phyloP scores from a whole-genome alignment of 2,888 invertebrate genomes.

The Philereme transversata region DNA sequence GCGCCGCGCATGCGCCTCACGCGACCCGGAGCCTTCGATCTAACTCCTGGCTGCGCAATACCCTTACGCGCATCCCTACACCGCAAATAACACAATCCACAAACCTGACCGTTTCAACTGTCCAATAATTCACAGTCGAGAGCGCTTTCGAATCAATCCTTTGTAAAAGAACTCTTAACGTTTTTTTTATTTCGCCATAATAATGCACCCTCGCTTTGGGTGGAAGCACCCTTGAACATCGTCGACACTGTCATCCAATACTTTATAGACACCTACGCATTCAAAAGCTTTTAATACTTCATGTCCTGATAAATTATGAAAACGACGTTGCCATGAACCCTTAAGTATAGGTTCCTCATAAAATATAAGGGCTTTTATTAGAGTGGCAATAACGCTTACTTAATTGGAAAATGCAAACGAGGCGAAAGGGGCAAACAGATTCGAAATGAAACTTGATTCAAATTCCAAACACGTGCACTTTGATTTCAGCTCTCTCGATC shows the following conservation, averaged over 20 bases:
- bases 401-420: conserved; percentile 63
- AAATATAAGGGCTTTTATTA: conserved; percentile 30
- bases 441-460: conserved; percentile 45
- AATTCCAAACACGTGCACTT: conserved; percentile 65
- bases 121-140: conserved; percentile 51
- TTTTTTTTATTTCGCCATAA: conserved; percentile 39
- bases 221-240: conserved; percentile 5
- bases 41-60: conserved; percentile 68
- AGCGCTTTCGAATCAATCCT: conserved; percentile 51
- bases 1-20: conserved; percentile 63
- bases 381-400: conserved; percentile 38
- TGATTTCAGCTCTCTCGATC: conserved; percentile 65
- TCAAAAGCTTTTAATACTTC: conserved; percentile 31
- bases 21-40: conserved; percentile 72
- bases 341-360: conserved; percentile 40
- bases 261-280: conserved; percentile 25
- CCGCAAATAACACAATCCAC: conserved; percentile 76
- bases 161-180: conserved; percentile 24
- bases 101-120: conserved; percentile 62
- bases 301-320: conserved; percentile 45
- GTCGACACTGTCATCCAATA: conserved; percentile 17
- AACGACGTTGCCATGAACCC: conserved; percentile 37
- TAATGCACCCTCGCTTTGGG: conserved; percentile 1
- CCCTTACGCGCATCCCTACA: conserved; percentile 63
- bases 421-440: conserved; percentile 45